phyloP scores from a whole-genome alignment of 2,113 vertebrate species.

The Dasypus novemcinctus region DNA sequence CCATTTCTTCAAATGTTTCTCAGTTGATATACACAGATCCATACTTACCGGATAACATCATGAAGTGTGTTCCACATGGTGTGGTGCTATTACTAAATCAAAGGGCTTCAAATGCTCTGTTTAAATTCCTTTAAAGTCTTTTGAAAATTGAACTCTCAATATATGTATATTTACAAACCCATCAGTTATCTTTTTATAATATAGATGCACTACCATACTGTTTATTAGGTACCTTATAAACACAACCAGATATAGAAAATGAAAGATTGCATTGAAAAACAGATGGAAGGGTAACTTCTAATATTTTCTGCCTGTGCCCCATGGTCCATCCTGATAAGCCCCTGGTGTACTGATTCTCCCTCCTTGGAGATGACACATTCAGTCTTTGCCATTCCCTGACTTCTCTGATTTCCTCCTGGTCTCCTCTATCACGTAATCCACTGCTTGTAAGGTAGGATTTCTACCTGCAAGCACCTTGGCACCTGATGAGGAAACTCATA shows the following conservation, averaged over 20 bases:
- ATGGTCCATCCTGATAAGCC: not conserved
- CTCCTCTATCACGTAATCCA: not conserved
- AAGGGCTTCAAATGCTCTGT: not conserved
- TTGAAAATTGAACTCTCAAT: not conserved
- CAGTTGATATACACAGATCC: too few species aligned
- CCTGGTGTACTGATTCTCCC: not conserved
- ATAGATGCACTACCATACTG: not conserved
- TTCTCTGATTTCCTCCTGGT: not conserved
- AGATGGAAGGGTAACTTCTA: not conserved
- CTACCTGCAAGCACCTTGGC: not conserved
- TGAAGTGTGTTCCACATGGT: too few species aligned
- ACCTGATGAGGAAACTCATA: not conserved
- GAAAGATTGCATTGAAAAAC: not conserved
- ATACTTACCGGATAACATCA: not conserved
- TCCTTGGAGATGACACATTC: not conserved
- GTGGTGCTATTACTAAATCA: not conserved
- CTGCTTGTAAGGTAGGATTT: not conserved
- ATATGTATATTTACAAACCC: not conserved
- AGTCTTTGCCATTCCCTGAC: accelerated
- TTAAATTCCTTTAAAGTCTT: not conserved
- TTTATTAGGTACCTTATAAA: not conserved
- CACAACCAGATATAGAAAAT: not conserved
- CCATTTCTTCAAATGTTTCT: not conserved
- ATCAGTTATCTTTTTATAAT: not conserved
- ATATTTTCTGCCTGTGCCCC: not conserved